Evolutionary conservation across 2,797 vertebrate genomes (phyloP), one percentile per base, ranked within the genome.

Genomic region (Siniperca undulata): DNA sequence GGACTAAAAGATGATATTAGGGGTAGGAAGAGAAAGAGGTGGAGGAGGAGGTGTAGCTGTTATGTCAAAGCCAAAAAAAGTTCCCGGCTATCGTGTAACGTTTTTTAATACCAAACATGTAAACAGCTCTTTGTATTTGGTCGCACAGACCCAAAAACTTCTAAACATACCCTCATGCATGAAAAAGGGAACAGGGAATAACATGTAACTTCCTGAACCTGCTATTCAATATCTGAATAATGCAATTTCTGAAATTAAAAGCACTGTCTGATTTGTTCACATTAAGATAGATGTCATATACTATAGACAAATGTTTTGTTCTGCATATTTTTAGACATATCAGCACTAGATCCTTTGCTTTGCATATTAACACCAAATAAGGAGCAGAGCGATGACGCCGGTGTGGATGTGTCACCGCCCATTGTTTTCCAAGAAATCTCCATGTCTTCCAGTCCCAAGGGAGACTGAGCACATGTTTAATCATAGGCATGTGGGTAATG

Each of bases 381-480:
- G 81, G 81, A 85, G 48, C 58, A 50, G 50, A 58, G 58, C 0
- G 7, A 4, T 81, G 83, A 83, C 60, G 46, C 13, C 2, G 10
- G 6, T 20, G 46, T 3, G 3, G 36, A 36, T 5, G 22, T 13
- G 40, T 73, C 74, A 0, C 83, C n/a, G 22, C 77, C 61, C 64
- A 53, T 60, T 61, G 58, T 70, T 72, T 93, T 93, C 90, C 82
- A 70, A 58, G 89, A 93, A 93, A 40, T 3, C 46, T 58, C 48
- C n/a, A 1, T 5, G 74, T 46, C 59, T 85, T 82, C 62, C 68
- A 53, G 1, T 27, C 22, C 70, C 0, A 14, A 40, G 27, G 22
- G 40, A 65, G 36, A 13, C 24, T 1, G 5, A 66, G 77, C 68
- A 78, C 77, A 74, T 83, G 77, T 72, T 74, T 46, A 55, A 67